phyloP scores from a whole-genome alignment of 2,797 vertebrate genomes.

The Rhinogobio ventralis region DNA sequence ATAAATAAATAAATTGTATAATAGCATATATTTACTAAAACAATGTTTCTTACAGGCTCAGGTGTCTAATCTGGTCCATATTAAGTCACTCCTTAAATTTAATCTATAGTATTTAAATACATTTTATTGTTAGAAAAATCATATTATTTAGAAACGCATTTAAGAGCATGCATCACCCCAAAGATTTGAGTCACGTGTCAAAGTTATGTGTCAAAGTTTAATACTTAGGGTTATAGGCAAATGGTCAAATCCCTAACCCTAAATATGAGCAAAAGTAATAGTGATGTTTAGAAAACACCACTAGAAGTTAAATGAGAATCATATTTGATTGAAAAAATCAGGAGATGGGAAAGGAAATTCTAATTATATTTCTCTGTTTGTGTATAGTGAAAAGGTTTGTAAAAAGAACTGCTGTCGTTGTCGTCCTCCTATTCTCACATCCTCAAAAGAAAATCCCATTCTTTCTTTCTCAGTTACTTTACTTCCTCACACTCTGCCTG shows the following conservation, averaged over 20 bases:
- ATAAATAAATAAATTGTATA: not conserved
- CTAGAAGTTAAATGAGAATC: not conserved
- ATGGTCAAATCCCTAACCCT: not conserved
- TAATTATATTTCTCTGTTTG: slow-evolving; percentile 6
- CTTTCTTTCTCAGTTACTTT: slow-evolving; percentile 4
- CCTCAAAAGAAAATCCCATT: slow-evolving; percentile 30
- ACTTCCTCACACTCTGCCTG: not conserved
- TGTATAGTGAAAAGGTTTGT: not conserved
- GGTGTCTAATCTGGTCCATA: not conserved
- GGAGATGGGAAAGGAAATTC: not conserved
- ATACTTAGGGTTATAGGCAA: not conserved
- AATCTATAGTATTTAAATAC: not conserved
- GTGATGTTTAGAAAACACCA: not conserved
- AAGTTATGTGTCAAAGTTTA: not conserved
- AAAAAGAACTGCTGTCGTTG: not conserved
- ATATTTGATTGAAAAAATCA: not conserved
- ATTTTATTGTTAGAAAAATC: not conserved
- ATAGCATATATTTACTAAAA: not conserved
- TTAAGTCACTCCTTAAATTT: not conserved
- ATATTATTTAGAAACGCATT: not conserved
- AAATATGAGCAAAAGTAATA: not conserved
- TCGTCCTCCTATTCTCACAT: slow-evolving; percentile 1
- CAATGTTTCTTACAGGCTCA: not conserved
- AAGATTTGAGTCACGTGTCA: not conserved
- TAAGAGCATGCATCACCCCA: not conserved